These are phyloP conservation scores for Chymomyza costata DNA, from an alignment of 1,140 invertebrate genomes.

Conservation along the genomic window DNA sequence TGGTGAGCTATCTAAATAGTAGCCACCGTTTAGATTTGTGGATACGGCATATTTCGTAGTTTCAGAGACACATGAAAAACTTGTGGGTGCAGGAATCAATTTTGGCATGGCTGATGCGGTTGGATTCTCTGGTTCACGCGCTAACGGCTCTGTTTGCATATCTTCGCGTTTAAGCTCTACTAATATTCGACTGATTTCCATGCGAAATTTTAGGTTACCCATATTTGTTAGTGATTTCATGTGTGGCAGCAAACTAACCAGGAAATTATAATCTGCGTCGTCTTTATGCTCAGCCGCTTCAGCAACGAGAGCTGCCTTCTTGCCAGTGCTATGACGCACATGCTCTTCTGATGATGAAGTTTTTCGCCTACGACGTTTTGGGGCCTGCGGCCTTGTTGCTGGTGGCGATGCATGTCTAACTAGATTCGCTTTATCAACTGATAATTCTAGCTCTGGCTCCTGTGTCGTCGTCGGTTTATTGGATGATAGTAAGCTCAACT, in stretches of 20 bases:
- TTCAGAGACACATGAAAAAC: conserved; percentile 1
- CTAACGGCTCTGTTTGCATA: not conserved
- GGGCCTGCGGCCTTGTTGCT: conserved; percentile 1
- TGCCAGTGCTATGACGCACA: not conserved
- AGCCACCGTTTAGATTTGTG: conserved; percentile 7
- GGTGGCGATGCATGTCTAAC: conserved; percentile 15
- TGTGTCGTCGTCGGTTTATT: conserved; percentile 1
- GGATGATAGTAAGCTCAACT: conserved; percentile 25
- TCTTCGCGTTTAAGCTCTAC: conserved; percentile 49
- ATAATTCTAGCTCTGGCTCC: no score
- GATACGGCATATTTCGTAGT: conserved; percentile 10
- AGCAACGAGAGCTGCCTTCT: not conserved
- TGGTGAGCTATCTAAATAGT: conserved; percentile 26
- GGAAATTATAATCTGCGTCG: conserved; percentile 52
- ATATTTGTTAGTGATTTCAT: conserved; percentile 47
- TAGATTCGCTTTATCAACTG: no score
- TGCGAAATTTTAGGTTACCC: conserved; percentile 47
- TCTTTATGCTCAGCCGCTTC: conserved; percentile 23
- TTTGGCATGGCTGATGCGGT: conserved; percentile 12
- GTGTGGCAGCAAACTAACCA: conserved; percentile 52
- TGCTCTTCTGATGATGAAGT: conserved; percentile 30
- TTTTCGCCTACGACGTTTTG: conserved; percentile 31
- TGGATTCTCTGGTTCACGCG: not conserved
- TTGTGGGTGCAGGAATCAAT: conserved; percentile 26
- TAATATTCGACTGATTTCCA: conserved; percentile 43